Conservation (phyloP, 2,113 vertebrate genomes). For the Phaethornis superciliosus region DNA sequence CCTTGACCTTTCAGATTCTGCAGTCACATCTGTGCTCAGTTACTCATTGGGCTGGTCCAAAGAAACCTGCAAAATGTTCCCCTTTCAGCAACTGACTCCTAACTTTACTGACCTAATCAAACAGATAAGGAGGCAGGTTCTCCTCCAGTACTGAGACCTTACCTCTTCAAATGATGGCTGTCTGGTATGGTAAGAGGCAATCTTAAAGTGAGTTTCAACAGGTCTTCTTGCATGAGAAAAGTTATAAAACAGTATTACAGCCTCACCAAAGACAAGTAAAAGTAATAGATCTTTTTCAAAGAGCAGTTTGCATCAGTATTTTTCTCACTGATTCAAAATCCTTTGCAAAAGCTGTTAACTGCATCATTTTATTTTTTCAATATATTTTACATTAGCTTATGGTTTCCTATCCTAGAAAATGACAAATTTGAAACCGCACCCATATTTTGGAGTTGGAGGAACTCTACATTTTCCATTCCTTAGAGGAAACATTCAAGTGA, state of each 20-base stretch:
- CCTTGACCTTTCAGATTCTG: constrained; percentile 29
- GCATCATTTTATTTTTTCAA: not conserved
- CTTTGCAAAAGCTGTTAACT: not conserved
- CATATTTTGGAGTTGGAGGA: not conserved
- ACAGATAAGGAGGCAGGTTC: not conserved
- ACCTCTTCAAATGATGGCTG: not conserved
- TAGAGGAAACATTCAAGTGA: not conserved
- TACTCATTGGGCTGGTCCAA: not conserved
- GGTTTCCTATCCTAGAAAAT: not conserved
- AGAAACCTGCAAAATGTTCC: constrained; percentile 16
- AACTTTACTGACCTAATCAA: not conserved
- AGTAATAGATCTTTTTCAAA: not conserved
- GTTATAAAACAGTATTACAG: not conserved
- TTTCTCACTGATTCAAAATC: not conserved
- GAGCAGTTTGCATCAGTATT: not conserved
- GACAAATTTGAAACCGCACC: not conserved
- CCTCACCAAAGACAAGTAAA: constrained; percentile 8
- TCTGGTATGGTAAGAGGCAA: not conserved
- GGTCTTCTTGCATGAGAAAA: not conserved
- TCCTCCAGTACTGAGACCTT: not conserved
- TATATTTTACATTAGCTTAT: not conserved
- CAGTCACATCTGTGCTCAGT: not conserved
- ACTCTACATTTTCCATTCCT: not conserved
- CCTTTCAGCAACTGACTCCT: not conserved
- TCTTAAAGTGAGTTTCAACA: constrained; percentile 11